These are phyloP conservation scores for Orbicella faveolata DNA, from an alignment of 64 coral and sea anemone species.

Conservation along the genomic window DNA sequence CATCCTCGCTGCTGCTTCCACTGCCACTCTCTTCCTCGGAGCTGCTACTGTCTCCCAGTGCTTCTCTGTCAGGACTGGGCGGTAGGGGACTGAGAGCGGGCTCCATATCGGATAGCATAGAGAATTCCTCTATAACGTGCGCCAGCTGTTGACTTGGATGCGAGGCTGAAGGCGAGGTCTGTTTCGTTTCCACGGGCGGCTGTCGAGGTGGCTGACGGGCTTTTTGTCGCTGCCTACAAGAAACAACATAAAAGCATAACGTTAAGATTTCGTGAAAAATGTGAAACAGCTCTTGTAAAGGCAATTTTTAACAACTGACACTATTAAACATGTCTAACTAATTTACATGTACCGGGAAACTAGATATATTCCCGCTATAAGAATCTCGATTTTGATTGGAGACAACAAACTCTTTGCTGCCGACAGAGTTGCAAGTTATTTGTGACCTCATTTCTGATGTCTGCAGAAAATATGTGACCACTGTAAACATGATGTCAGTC, in stretches of 20 bases:
- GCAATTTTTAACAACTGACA: neutral
- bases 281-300: neutral
- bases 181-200: neutral
- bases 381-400: too few species aligned
- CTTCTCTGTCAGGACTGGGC: conserved; percentile 1
- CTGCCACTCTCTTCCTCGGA: conserved; percentile 2
- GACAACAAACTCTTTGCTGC: too few species aligned
- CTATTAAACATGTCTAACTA: neutral
- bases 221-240: conserved; percentile 6
- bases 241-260: neutral
- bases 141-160: neutral
- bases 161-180: neutral
- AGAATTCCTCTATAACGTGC: neutral
- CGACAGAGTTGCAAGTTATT: too few species aligned
- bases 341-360: neutral
- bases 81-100: conserved; percentile 4
- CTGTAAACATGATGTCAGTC: too few species aligned
- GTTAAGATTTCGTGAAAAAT: neutral
- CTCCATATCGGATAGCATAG: neutral
- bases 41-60: neutral
- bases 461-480: too few species aligned
- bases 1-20: neutral
- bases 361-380: too few species aligned
- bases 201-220: neutral
- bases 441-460: too few species aligned